Base-by-base conservation (phyloP, 2,797 vertebrate genomes). In the Otolemur crassicaudatus region DNA sequence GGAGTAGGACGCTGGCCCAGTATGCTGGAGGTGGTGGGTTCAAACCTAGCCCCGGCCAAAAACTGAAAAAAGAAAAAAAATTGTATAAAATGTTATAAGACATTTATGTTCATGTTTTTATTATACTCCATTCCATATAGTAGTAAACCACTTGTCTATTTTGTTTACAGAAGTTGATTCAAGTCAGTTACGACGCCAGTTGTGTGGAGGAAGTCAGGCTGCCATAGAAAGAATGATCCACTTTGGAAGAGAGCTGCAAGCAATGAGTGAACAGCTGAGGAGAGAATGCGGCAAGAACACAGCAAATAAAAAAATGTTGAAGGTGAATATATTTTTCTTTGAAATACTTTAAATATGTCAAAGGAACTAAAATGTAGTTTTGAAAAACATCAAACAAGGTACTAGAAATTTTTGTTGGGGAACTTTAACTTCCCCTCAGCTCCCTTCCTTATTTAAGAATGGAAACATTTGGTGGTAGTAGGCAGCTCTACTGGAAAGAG, bases 181-280 rank as follows among this genome's bases (percentile, higher is more conserved):
- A 0, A 98, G 98, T 97, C 99, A 99, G 98, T 98, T 99, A 93
- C 99, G 99, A 98, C 99, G 99, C 92, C 99, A 99, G 98, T 98
- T 99, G 31, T 99, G 99, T 29, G 99, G 99, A 14, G 99, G 99
- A 73, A 99, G 99, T 98, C 99, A 99, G 97, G 99, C 99, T 0
- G 99, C 99, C 95, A 99, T 99, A n/a, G 99, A 99, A 98, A 99
- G 99, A 82, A 99, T 99, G 99, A 99, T 99, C 98, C 99, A 99
- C 91, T 99, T 99, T 82, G 99, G 99, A 96, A 98, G 99, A 97
- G 99, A 99, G 98, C 98, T 99, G 82, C 99, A 99, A 98, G 99
- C 99, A 29, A 99, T 99, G 99, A 99, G 99, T 0, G 99, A 99
- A 97, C 99, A 99, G 40, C 99, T 99, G 60, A 99, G 99, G 97